Evolutionary conservation across 2,888 invertebrate species (phyloP).

Genomic region (Halictus quadricinctus): DNA sequence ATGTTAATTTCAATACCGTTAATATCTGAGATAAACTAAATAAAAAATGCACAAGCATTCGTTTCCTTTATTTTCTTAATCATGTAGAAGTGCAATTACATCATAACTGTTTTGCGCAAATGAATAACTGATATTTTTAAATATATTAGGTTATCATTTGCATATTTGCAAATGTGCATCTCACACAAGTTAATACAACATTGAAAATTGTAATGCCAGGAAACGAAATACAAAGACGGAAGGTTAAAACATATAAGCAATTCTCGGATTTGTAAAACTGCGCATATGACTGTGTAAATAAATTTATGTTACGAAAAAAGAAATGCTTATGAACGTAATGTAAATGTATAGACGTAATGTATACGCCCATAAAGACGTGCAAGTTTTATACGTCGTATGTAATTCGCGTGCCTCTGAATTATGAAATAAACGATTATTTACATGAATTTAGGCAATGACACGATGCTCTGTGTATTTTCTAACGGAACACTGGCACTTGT

Average conservation of each 20-base stretch:
- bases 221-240: background rate
- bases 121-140: conserved; percentile 30
- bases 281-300: background rate
- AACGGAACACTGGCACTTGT: background rate
- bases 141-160: conserved; percentile 18
- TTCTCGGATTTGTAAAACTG: background rate
- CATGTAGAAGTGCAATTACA: conserved; percentile 15
- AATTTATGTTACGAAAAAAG: conserved; percentile 14
- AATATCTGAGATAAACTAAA: background rate
- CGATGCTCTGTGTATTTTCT: background rate
- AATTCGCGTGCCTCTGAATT: conserved; percentile 4
- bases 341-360: conserved; percentile 22
- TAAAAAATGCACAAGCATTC: background rate
- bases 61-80: conserved; percentile 3
- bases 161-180: conserved; percentile 11
- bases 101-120: conserved; percentile 29
- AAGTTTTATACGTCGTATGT: conserved; percentile 9
- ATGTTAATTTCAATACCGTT: background rate
- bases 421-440: conserved; percentile 1
- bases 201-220: background rate
- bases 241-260: background rate
- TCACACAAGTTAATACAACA: background rate
- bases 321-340: background rate
- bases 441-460: background rate
- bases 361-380: conserved; percentile 14